phyloP scores from a whole-genome alignment of 2,888 invertebrate genomes.

The Heliothis peltigera region DNA sequence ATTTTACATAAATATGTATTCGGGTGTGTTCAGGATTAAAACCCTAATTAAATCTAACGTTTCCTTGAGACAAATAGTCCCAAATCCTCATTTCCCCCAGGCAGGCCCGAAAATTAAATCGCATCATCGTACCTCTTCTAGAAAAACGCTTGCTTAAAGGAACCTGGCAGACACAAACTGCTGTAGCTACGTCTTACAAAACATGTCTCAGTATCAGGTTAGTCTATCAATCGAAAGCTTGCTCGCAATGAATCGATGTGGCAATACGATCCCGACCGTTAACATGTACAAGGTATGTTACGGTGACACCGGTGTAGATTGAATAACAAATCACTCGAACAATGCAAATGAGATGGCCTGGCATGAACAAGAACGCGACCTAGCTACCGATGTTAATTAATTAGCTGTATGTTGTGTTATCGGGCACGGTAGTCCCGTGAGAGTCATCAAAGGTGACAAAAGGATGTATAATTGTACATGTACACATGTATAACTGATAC shows the following conservation, averaged over 20 bases:
- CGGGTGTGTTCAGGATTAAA: too few species aligned
- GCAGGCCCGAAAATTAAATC: too few species aligned
- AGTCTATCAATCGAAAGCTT: conserved; percentile 65
- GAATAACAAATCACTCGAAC: conserved; percentile 67
- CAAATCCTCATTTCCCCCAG: too few species aligned
- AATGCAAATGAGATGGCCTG: conserved; percentile 59
- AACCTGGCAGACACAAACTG: background rate
- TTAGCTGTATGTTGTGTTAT: conserved; percentile 26
- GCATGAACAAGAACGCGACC: conserved; percentile 31
- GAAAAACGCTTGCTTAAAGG: conserved; percentile 2
- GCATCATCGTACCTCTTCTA: too few species aligned
- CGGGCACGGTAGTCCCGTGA: conserved; percentile 4
- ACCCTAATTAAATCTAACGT: too few species aligned
- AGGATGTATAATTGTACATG: background rate
- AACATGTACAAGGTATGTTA: conserved; percentile 62
- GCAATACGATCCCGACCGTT: conserved; percentile 58
- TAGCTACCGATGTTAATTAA: conserved; percentile 42
- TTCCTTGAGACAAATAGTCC: too few species aligned
- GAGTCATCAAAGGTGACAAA: conserved; percentile 1
- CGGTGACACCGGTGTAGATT: conserved; percentile 63
- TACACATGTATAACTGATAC: too few species aligned
- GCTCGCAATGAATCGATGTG: conserved; percentile 64
- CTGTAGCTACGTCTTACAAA: conserved; percentile 11
- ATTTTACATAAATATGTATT: too few species aligned
- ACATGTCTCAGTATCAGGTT: conserved; percentile 52